Evolutionary conservation across 2,797 vertebrate genomes (phyloP).

Genomic region (Acridotheres tristis): DNA sequence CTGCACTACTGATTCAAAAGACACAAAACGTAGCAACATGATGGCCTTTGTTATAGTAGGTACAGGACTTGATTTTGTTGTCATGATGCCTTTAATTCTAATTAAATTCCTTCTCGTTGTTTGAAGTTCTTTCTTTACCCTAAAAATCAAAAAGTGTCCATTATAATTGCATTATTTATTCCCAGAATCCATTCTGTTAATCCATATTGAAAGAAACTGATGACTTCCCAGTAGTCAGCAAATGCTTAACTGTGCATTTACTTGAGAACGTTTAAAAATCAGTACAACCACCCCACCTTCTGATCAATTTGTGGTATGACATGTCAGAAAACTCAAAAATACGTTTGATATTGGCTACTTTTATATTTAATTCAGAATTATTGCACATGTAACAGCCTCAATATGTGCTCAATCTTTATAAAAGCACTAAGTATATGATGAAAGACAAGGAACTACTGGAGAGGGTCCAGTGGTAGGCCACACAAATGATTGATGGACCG

Average conservation of each 20-base stretch:
- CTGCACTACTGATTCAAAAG: neutral
- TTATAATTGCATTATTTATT: neutral
- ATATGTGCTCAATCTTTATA: neutral
- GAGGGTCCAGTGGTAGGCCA: neutral
- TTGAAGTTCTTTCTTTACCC: neutral
- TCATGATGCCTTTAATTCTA: neutral
- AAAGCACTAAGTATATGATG: neutral
- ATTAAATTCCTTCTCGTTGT: neutral
- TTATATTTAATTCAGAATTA: neutral
- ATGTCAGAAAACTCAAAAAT: neutral
- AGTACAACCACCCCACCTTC: constrained; percentile 19
- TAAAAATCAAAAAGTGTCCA: neutral
- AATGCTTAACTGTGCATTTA: neutral
- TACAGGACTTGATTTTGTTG: neutral
- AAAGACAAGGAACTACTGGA: neutral
- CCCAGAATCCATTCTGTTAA: neutral
- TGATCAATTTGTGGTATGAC: neutral
- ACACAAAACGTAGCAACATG: neutral
- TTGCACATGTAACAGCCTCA: neutral
- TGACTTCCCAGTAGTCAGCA: neutral
- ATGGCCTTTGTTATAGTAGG: neutral
- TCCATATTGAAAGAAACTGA: neutral
- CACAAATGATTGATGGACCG: neutral
- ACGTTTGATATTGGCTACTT: rapidly evolving
- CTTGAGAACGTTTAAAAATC: neutral